phyloP scores from a whole-genome alignment of 2,113 vertebrate species.

The Bothrops jararaca region DNA sequence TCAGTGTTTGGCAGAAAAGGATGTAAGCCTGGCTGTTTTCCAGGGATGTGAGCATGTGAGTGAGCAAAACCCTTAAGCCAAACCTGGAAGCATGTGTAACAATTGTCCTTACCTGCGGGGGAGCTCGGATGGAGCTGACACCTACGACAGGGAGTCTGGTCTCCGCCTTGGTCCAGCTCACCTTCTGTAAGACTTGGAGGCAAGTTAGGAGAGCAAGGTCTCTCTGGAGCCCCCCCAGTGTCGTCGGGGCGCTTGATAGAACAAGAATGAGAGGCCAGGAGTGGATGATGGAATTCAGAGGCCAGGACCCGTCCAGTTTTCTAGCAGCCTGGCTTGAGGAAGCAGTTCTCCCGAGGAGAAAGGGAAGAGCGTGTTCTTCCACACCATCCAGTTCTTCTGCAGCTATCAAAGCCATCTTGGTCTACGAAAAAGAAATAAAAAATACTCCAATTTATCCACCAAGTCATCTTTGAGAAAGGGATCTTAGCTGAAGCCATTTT shows the following conservation, averaged over 20 bases:
- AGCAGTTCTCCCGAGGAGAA: slow-evolving; percentile 14
- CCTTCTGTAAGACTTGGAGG: slow-evolving; percentile 70
- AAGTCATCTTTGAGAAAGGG: neutral
- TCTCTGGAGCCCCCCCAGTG: slow-evolving; percentile 68
- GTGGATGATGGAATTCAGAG: slow-evolving; percentile 57
- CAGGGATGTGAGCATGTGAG: too few relatives aligned
- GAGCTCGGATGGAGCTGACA: slow-evolving; percentile 85
- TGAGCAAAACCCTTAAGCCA: neutral
- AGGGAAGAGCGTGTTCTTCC: slow-evolving; percentile 48
- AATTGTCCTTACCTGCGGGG: slow-evolving; percentile 78
- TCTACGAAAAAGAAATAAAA: slow-evolving; percentile 50
- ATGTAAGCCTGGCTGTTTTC: too few relatives aligned
- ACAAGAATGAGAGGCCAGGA: slow-evolving; percentile 87
- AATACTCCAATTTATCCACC: neutral
- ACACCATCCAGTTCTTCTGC: slow-evolving; percentile 82
- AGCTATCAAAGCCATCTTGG: slow-evolving; percentile 74
- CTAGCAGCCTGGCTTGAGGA: slow-evolving; percentile 25
- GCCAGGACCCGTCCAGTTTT: slow-evolving; percentile 45
- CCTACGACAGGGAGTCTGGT: slow-evolving; percentile 72
- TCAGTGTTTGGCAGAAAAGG: too few relatives aligned
- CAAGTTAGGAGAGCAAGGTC: slow-evolving; percentile 74
- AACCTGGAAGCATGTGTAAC: neutral
- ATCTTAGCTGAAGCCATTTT: too few relatives aligned
- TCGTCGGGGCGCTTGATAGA: slow-evolving; percentile 71
- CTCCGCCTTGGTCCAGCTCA: slow-evolving; percentile 57